Conservation (phyloP, 2,113 vertebrate species). For the Ochotona curzoniae region DNA sequence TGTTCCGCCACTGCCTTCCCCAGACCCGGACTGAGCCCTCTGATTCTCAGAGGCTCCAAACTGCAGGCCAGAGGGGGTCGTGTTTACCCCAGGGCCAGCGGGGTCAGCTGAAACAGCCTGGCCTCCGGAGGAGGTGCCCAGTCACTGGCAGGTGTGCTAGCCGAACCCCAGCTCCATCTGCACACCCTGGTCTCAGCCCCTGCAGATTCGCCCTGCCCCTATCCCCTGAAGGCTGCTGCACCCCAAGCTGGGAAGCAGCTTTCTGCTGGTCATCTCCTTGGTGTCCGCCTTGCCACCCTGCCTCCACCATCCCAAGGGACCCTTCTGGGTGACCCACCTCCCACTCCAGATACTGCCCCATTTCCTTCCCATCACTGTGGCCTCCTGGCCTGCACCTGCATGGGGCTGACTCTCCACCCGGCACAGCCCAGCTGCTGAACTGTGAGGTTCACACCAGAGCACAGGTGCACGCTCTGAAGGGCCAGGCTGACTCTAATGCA, state of each 20-base stretch:
- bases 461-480: neutral
- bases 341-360: neutral
- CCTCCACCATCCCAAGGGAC: neutral
- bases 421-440: neutral
- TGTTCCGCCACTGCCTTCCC: neutral
- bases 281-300: neutral
- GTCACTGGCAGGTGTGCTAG: rapidly evolving
- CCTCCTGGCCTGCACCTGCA: neutral
- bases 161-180: neutral
- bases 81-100: neutral
- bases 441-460: neutral
- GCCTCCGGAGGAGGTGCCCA: neutral
- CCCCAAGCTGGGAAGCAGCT: neutral
- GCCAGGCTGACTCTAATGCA: no score
- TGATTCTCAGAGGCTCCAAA: neutral
- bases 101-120: neutral
- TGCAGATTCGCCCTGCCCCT: rapidly evolving
- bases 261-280: neutral
- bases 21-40: neutral
- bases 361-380: rapidly evolving
- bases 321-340: neutral
- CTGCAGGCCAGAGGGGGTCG: neutral
- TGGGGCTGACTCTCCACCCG: rapidly evolving
- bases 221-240: neutral
- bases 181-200: neutral